A percentile compares a stretch with the other conserved stretches of the same genome.
phyloP scores from a whole-genome alignment of 2,888 invertebrate genomes.

The Teleiodes luculella region DNA sequence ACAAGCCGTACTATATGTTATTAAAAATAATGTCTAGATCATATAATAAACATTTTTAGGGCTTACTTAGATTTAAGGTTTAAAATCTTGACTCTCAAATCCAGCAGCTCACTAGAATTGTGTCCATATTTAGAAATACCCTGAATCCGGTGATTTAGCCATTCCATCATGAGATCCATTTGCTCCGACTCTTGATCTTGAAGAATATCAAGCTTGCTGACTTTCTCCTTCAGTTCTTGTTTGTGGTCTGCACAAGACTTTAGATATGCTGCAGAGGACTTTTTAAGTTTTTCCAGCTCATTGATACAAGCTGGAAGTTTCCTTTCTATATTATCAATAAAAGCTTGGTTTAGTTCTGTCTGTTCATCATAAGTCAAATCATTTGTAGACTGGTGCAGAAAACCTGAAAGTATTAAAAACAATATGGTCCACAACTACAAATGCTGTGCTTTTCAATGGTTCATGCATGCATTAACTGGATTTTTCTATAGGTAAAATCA shows the following conservation, averaged over 20 bases:
- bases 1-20: too few species aligned
- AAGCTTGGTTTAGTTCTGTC: constrained; percentile 59
- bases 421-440: too few species aligned
- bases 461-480: too few species aligned
- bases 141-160: constrained; percentile 58
- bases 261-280: constrained; percentile 29
- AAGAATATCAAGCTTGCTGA: constrained; percentile 54
- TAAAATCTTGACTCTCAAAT: constrained; percentile 58
- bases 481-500: too few species aligned
- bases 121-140: constrained; percentile 53
- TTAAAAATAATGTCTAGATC: too few species aligned
- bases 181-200: constrained; percentile 65
- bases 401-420: constrained; percentile 45
- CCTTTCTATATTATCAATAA: constrained; percentile 55
- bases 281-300: constrained; percentile 50
- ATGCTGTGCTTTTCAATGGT: too few species aligned
- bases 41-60: too few species aligned
- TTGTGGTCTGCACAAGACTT: constrained; percentile 43
- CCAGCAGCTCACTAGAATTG: constrained; percentile 54
- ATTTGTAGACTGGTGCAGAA: constrained; percentile 52
- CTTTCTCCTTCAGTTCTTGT: constrained; percentile 51
- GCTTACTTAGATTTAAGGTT: constrained; percentile 71
- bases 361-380: constrained; percentile 68
- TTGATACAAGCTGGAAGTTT: constrained; percentile 51
- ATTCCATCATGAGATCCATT: constrained; percentile 66